Evolutionary conservation across 1,140 invertebrate species (phyloP), one percentile per base, ranked within the genome.

Genomic region (Maniola jurtina): DNA sequence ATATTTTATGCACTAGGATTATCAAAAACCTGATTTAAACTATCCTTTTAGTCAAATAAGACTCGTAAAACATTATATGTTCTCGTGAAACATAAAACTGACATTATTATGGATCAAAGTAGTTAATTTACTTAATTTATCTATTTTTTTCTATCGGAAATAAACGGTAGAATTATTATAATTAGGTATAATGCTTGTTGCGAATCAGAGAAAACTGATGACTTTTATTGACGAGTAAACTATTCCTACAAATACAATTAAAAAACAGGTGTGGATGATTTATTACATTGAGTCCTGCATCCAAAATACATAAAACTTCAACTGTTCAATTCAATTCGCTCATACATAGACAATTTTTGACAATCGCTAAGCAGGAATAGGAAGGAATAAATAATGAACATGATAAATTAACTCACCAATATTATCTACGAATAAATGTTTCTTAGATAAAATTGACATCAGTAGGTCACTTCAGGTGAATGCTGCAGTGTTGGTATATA

Each of bases 361-460:
- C 10, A 77, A 77, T 79, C 76, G 69, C 73, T 66, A 73, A 71
- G 54, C 67, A 62, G n/a, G n/a, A n/a, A n/a, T n/a, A n/a, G 61
- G 67, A 58, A 66, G 64, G 55, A 52, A 52, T 64, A 76, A 81
- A 79, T 80, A 81, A 83, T 84, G 7, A 52, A 52, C 48, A 33
- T 25, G 25, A 11, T 79, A 84, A 78, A 77, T 81, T 83, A 86
- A 82, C 74, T 64, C 72, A 80, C 80, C 79, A 71, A 38, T 66
- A 57, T 81, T 76, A 83, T 84, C 84, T 86, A 84, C 70, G 76
- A 80, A 70, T 70, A 71, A 68, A 56, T 80, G 56, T 74, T 77
- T 83, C 82, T 70, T 84, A 81, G 82, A 81, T 83, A 83, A 90
- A 81, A 79, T 84, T 84, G 79, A 77, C 54, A 62, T 64, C 61